Base-by-base conservation (phyloP, 1,140 invertebrate genomes). In the Fopius arisanus region DNA sequence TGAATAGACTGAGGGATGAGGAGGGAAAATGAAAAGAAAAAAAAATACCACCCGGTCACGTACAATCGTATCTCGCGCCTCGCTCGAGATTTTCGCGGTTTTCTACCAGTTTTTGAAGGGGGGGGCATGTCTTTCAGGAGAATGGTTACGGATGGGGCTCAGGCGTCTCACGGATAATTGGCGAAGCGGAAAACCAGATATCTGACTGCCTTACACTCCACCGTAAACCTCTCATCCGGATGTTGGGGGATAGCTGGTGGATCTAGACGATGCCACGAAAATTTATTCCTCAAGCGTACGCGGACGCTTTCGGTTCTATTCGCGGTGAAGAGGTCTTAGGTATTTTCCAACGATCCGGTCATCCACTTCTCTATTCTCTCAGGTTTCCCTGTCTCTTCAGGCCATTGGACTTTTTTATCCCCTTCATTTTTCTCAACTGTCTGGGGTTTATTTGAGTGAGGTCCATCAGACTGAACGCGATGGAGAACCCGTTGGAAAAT, bases 101-200 rank as follows among this genome's bases (percentile, higher is more conserved):
- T 71, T 62, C 21, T 31, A n/a, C 29, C 33, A 67, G 31, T 67
- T 31, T 26, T 67, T 14, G 28, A 28, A 54, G 72, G n/a, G n/a
- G n/a, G n/a, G 72, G 71, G 78, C 79, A 82, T 83, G 37, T 41
- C 66, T 68, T 48, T 40, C 37, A 68, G 19, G 26, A 33, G 16
- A 65, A 65, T 33, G 26, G n/a, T 33, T 65, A 65, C 62, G 62
- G 62, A 65, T 65, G 14, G 29, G 62, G 29, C 29, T 65, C 29
- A 33, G 26, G 29, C 54, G 66, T 62, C 33, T 65, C 29, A 31
- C 66, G 40, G 66, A 69, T 69, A 74, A 74, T 74, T 69, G 80
- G 76, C 77, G 68, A 79, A 68, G 78, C 75, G 81, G 80, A 83
- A 81, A 84, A 83, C 79, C 81, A 80, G 81, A 83, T 82, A 79